phyloP scores from a whole-genome alignment of 2,888 invertebrate genomes.

The Elysia crispata region DNA sequence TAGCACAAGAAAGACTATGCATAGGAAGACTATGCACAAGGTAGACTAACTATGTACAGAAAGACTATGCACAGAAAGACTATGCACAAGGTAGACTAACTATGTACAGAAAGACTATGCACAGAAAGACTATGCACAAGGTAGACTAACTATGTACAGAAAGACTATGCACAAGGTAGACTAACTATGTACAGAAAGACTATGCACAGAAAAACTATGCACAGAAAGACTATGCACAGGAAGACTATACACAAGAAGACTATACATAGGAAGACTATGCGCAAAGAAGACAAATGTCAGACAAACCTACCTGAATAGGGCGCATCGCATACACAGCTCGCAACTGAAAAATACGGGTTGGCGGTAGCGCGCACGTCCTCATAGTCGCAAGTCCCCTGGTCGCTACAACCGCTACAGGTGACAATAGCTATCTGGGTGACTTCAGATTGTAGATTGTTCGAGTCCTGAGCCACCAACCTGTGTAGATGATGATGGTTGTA shows the following conservation, averaged over 20 bases:
- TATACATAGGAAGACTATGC: background rate
- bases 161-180: too few species aligned
- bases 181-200: too few species aligned
- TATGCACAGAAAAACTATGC: too few species aligned
- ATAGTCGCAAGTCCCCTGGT: slow-evolving; percentile 52
- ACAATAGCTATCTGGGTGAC: background rate
- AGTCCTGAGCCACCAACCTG: slow-evolving; percentile 26
- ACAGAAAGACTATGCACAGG: too few species aligned
- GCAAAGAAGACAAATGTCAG: background rate
- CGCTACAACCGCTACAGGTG: slow-evolving; percentile 52
- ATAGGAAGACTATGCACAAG: too few species aligned
- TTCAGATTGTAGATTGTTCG: slow-evolving; percentile 12
- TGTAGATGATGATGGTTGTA: background rate
- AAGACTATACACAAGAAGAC: too few species aligned
- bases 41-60: too few species aligned
- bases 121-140: too few species aligned
- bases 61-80: too few species aligned
- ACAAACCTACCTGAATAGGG: slow-evolving; percentile 55
- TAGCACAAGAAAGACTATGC: background rate
- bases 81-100: too few species aligned
- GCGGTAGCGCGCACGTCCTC: background rate
- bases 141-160: too few species aligned
- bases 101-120: too few species aligned
- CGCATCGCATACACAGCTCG: slow-evolving; percentile 44
- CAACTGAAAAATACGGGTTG: slow-evolving; percentile 30